Percentiles rank a stretch among this genome's conserved stretches.
Evolutionary conservation across 2,888 invertebrate genomes (phyloP).

Genomic region (Scaptodrosophila latifasciaeformis): DNA sequence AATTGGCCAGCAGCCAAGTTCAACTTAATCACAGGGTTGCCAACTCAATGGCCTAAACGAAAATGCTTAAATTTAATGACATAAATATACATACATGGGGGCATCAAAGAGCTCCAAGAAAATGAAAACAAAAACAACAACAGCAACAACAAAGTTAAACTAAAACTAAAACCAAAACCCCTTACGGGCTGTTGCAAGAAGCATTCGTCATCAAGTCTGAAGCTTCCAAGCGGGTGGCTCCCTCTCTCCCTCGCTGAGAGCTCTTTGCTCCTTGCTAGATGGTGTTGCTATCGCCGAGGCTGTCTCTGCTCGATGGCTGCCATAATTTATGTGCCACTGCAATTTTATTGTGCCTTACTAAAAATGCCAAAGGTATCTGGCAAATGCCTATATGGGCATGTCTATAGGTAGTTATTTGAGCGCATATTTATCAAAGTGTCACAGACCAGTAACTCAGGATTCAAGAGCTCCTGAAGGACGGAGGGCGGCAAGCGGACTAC

Average conservation of each 20-base stretch:
- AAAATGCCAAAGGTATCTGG: constrained; percentile 16
- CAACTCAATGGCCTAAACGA: constrained; percentile 71
- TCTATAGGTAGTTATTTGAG: neutral
- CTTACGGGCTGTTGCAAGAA: neutral
- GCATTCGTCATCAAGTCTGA: neutral
- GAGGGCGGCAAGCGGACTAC: no score
- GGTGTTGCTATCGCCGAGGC: neutral
- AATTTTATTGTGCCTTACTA: constrained; percentile 37
- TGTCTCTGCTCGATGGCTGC: neutral
- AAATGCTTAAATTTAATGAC: constrained; percentile 74
- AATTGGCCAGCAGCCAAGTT: constrained; percentile 42
- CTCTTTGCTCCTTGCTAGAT: constrained; percentile 2
- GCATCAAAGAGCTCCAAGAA: neutral
- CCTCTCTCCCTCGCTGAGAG: constrained; percentile 15
- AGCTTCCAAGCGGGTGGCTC: constrained; percentile 43
- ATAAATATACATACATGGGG: constrained; percentile 63
- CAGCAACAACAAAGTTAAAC: no score
- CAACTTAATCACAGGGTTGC: constrained; percentile 68
- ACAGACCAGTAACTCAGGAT: constrained; percentile 16
- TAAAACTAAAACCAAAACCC: no score
- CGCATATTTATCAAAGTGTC: constrained; percentile 57
- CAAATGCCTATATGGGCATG: no score
- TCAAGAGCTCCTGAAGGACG: constrained; percentile 8
- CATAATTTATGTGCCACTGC: constrained; percentile 31
- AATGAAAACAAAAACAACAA: no score